Conservation (phyloP, 2,888 invertebrate species). For the Parnassius glacialis region DNA sequence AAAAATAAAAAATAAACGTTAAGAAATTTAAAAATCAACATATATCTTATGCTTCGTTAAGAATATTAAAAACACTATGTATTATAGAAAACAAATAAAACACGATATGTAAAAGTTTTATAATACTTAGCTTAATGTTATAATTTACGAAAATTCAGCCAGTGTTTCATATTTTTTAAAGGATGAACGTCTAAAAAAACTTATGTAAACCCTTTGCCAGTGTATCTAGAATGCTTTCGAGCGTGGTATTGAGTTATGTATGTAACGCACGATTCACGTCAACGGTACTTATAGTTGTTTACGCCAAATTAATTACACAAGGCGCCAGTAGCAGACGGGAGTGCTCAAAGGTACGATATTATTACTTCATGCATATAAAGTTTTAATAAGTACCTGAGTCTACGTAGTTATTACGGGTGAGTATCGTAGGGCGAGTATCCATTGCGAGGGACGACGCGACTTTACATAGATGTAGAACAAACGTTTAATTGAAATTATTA, state of each 20-base stretch:
- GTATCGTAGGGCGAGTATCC: neutral
- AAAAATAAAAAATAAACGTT: too few relatives aligned
- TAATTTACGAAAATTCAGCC: too few relatives aligned
- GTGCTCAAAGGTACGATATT: slow-evolving; percentile 49
- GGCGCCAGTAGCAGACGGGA: slow-evolving; percentile 41
- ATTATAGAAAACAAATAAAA: too few relatives aligned
- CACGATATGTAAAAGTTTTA: too few relatives aligned
- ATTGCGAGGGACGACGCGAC: neutral
- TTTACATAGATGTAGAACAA: neutral
- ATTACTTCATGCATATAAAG: slow-evolving; percentile 70
- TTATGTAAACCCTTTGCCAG: slow-evolving; percentile 5
- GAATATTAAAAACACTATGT: too few relatives aligned
- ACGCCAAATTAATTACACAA: slow-evolving; percentile 63
- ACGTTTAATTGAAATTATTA: too few relatives aligned
- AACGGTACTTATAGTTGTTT: slow-evolving; percentile 45
- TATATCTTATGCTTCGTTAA: too few relatives aligned
- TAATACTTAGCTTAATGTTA: too few relatives aligned
- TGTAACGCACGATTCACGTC: slow-evolving; percentile 18
- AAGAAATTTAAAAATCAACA: too few relatives aligned
- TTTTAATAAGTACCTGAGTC: slow-evolving; percentile 45
- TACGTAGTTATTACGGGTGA: neutral
- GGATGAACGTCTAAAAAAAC: neutral
- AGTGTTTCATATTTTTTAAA: too few relatives aligned
- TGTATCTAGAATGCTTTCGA: slow-evolving; percentile 17
- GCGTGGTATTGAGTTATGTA: slow-evolving; percentile 6